These are phyloP conservation scores for Anoplolepis gracilipes DNA, from an alignment of 1,140 invertebrate genomes.

Conservation along the genomic window DNA sequence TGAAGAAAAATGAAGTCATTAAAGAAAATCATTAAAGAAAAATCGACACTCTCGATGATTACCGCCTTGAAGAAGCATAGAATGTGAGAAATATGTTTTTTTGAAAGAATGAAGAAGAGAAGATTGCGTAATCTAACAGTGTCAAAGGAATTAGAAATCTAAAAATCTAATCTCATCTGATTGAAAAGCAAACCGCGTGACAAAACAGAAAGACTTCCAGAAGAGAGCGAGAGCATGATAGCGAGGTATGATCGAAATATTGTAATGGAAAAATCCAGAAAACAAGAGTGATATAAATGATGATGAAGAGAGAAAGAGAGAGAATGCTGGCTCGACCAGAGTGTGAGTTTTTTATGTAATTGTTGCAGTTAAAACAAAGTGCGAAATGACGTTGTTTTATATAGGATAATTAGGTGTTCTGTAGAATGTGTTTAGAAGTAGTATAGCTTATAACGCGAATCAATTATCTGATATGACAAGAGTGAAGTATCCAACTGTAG, in stretches of 20 bases:
- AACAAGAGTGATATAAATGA: conserved; percentile 19
- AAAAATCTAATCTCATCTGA: conserved; percentile 12
- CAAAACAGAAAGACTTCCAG: conserved; percentile 18
- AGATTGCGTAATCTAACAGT: conserved; percentile 9
- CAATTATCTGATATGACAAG: conserved; percentile 43
- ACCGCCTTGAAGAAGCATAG: background rate
- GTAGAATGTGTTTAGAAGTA: conserved; percentile 58
- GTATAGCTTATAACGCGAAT: conserved; percentile 40
- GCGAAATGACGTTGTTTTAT: conserved; percentile 58
- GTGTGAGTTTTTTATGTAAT: conserved; percentile 59
- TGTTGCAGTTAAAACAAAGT: conserved; percentile 56
- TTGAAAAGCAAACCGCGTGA: conserved; percentile 14
- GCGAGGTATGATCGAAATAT: conserved; percentile 15
- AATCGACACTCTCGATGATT: background rate
- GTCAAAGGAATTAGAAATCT: conserved; percentile 26
- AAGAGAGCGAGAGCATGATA: conserved; percentile 24
- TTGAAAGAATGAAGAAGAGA: background rate
- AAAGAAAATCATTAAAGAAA: background rate
- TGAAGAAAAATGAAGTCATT: conserved; percentile 29
- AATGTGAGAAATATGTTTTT: background rate
- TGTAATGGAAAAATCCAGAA: conserved; percentile 32
- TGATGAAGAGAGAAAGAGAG: conserved; percentile 14
- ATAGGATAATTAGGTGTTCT: conserved; percentile 61
- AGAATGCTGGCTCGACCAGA: conserved; percentile 54
- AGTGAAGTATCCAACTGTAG: conserved; percentile 29